Evolutionary conservation across 1,140 invertebrate genomes (phyloP).

Genomic region (Meloidogyne chitwoodi): DNA sequence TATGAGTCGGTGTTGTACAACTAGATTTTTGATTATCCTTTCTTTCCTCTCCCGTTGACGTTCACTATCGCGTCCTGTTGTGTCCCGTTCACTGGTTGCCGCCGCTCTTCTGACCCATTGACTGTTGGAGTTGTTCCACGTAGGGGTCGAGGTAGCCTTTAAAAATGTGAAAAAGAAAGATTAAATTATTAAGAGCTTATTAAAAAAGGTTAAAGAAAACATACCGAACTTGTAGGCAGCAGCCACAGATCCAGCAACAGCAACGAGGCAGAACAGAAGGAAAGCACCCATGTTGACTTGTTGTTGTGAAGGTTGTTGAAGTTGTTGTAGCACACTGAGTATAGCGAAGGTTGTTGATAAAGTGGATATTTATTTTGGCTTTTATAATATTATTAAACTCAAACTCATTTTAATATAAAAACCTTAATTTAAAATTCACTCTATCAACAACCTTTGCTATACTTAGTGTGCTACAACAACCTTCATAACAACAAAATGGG

Average conservation of each 20-base stretch:
- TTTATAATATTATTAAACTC: neutral
- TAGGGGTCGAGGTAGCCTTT: neutral
- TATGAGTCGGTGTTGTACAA: neutral
- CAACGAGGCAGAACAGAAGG: neutral
- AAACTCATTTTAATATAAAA: no score
- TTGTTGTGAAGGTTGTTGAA: neutral
- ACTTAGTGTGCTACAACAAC: neutral
- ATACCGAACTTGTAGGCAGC: neutral
- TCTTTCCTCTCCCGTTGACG: neutral
- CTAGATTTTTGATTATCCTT: neutral
- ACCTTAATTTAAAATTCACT: neutral
- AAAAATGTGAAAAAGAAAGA: neutral
- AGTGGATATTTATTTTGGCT: neutral
- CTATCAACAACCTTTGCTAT: neutral
- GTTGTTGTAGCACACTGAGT: conserved; percentile 1
- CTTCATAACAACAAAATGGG: neutral
- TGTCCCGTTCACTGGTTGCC: neutral
- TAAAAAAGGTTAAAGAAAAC: neutral
- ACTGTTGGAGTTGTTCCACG: neutral
- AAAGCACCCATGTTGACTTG: neutral
- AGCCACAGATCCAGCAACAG: neutral
- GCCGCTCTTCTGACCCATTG: neutral
- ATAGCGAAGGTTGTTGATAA: neutral
- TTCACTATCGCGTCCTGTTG: neutral
- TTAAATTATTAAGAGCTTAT: neutral